phyloP scores from a whole-genome alignment of 92 coral and sea anemone genomes.

The Palythoa caribaeorum region DNA sequence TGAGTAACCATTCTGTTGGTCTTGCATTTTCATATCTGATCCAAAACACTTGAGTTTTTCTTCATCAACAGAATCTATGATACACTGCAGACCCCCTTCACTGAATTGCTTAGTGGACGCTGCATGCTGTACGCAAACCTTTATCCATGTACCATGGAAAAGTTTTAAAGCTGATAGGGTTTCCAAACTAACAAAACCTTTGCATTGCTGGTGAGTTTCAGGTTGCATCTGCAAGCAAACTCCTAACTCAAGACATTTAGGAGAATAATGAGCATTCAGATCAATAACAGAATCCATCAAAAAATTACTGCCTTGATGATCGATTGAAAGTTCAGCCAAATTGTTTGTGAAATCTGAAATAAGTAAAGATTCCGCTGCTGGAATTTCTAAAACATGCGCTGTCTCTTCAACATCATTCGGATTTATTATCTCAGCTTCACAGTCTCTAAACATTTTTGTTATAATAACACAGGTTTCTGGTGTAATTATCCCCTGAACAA shows the following conservation, averaged over 20 bases:
- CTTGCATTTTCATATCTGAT: background rate
- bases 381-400: background rate
- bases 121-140: slow-evolving; percentile 53
- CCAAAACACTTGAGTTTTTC: background rate
- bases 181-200: slow-evolving; percentile 62
- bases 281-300: no score
- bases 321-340: slow-evolving; percentile 18
- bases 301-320: background rate
- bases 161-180: slow-evolving; percentile 64
- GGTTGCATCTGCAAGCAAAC: slow-evolving; percentile 2
- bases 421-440: slow-evolving; percentile 2
- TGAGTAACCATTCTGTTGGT: background rate
- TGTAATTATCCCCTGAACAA: slow-evolving; percentile 67
- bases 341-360: slow-evolving; percentile 70
- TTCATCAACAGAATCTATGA: background rate
- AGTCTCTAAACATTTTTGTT: slow-evolving; percentile 9
- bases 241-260: slow-evolving; percentile 12
- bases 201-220: slow-evolving; percentile 4
- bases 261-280: background rate
- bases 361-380: slow-evolving; percentile 30
- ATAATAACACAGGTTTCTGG: slow-evolving; percentile 54
- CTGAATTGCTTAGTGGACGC: background rate
- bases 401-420: background rate
- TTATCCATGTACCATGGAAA: slow-evolving; percentile 84
- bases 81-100: background rate